Percentiles rank a stretch among this genome's conserved stretches.
Evolutionary conservation across 2,113 vertebrate genomes (phyloP).

Genomic region (Vulpes lagopus): DNA sequence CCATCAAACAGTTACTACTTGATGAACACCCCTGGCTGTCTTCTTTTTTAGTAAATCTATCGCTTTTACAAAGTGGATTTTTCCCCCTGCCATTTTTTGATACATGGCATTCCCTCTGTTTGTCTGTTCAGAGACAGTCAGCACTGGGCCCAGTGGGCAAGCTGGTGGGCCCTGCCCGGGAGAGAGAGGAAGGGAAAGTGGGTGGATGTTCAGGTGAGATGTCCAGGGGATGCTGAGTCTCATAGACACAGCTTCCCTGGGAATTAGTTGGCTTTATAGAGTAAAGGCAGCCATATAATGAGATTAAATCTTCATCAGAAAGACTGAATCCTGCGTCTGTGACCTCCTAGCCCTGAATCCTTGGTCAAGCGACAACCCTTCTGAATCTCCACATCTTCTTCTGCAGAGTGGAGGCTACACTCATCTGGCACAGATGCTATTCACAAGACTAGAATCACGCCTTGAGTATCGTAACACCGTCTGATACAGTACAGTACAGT

Average conservation of each 20-base stretch:
- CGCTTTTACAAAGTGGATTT: background rate
- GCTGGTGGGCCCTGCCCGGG: background rate
- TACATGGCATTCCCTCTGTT: no score
- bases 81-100: background rate
- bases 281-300: background rate
- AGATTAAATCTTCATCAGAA: background rate
- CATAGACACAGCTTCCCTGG: background rate
- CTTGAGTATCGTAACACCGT: rapidly evolving
- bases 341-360: background rate
- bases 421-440: background rate
- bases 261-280: background rate
- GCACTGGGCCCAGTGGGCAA: no score
- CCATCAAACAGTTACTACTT: no score
- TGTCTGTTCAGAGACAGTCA: no score
- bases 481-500: rapidly evolving
- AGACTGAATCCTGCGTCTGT: background rate
- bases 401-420: rapidly evolving
- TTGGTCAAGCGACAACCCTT: background rate
- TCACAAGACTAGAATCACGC: background rate
- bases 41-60: background rate
- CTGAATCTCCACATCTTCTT: background rate
- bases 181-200: background rate
- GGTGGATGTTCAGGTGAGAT: no score
- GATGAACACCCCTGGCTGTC: background rate
- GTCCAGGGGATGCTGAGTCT: background rate